Evolutionary conservation across 1,140 invertebrate species (phyloP).

Genomic region (Cyphomyrmex costatus): DNA sequence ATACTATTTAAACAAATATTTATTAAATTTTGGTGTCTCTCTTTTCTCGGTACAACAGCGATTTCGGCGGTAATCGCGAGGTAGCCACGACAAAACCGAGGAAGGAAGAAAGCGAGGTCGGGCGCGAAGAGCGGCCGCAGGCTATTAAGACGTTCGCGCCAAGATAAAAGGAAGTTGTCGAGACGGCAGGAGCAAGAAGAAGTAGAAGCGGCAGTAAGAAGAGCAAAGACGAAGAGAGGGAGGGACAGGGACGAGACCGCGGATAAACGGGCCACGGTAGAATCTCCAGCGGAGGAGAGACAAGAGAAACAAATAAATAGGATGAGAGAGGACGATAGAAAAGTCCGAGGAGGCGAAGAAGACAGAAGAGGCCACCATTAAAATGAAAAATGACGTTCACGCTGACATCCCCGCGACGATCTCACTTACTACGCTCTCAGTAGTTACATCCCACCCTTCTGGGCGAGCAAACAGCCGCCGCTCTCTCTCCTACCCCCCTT

Average conservation of each 20-base stretch:
- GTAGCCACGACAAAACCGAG: conserved; percentile 34
- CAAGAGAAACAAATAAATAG: conserved; percentile 61
- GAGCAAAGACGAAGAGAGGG: conserved; percentile 24
- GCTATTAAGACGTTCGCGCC: conserved; percentile 86
- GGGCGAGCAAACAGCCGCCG: conserved; percentile 65
- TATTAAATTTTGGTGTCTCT: no score
- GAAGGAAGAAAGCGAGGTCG: conserved; percentile 26
- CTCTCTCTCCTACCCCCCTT: conserved; percentile 13
- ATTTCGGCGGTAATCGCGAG: conserved; percentile 27
- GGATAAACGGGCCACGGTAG: conserved; percentile 71
- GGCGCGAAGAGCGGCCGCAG: conserved; percentile 74
- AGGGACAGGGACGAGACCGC: conserved; percentile 35
- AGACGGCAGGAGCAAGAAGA: conserved; percentile 61
- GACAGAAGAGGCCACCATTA: conserved; percentile 83
- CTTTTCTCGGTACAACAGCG: background rate
- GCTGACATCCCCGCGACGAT: conserved; percentile 71
- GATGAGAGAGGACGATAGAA: conserved; percentile 24
- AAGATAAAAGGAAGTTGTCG: conserved; percentile 83
- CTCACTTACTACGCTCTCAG: conserved; percentile 63
- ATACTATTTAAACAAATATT: no score
- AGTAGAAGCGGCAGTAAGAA: conserved; percentile 62
- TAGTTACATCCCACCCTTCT: conserved; percentile 66
- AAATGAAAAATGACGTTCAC: conserved; percentile 87
- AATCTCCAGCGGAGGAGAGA: conserved; percentile 67
- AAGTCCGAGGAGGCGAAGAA: conserved; percentile 45